Conservation (phyloP, 2,888 invertebrate species). For the Physocephala rufipes region DNA sequence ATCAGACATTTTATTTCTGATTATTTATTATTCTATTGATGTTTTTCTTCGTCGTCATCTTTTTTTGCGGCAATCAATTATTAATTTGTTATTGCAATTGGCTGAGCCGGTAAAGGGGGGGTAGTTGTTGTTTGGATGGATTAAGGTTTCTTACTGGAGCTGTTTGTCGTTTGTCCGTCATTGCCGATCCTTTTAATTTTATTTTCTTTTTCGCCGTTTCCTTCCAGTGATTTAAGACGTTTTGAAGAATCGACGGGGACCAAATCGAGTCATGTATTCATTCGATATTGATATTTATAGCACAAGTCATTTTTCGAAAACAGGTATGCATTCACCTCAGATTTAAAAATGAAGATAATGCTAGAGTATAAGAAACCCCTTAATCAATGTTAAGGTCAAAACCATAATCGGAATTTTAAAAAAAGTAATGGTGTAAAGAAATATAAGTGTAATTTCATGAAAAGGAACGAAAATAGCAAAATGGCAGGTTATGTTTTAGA, state of each 20-base stretch:
- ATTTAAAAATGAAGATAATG: too few relatives aligned
- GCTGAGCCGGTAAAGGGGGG: too few relatives aligned
- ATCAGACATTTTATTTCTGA: constrained; percentile 3
- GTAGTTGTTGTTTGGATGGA: constrained; percentile 29
- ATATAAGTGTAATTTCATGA: too few relatives aligned
- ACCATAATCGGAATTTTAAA: too few relatives aligned
- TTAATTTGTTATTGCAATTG: not conserved
- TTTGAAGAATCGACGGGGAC: not conserved
- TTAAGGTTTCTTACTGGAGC: not conserved
- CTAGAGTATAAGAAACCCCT: too few relatives aligned
- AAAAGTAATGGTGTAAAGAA: too few relatives aligned
- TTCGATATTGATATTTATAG: too few relatives aligned
- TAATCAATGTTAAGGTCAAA: too few relatives aligned
- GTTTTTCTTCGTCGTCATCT: not conserved
- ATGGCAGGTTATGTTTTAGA: too few relatives aligned
- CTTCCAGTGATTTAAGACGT: not conserved
- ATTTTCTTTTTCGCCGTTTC: not conserved
- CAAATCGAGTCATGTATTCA: not conserved
- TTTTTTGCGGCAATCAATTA: constrained; percentile 3
- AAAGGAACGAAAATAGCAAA: too few relatives aligned
- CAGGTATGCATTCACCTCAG: too few relatives aligned
- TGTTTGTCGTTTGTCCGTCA: not conserved
- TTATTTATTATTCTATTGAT: constrained; percentile 11
- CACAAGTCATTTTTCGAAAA: too few relatives aligned
- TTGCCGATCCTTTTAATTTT: not conserved